A percentile compares a stretch with the other conserved stretches of the same genome.
These are phyloP conservation scores for Eupithecia vulgata DNA, from an alignment of 2,888 invertebrate genomes.

Conservation along the genomic window DNA sequence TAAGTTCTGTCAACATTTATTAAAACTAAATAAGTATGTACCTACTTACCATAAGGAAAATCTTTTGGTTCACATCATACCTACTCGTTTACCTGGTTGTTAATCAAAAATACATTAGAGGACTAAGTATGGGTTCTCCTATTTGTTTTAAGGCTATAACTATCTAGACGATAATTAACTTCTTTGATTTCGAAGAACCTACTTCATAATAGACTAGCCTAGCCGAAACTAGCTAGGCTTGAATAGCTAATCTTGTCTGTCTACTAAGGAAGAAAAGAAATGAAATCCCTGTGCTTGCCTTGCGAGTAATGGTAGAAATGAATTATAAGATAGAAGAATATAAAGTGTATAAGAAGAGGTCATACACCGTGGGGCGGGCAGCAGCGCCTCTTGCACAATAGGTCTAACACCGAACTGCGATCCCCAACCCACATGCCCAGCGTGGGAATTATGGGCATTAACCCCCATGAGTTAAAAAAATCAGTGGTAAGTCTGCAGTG, in stretches of 20 bases:
- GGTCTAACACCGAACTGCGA: too few species aligned
- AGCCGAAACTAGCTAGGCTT: too few species aligned
- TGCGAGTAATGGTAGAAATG: not conserved
- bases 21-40: not conserved
- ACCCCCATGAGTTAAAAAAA: too few species aligned
- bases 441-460: too few species aligned
- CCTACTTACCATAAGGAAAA: not conserved
- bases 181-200: not conserved
- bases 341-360: too few species aligned
- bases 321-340: not conserved
- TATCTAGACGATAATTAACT: not conserved
- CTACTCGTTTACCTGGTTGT: not conserved
- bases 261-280: not conserved
- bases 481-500: too few species aligned
- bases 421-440: too few species aligned
- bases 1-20: slow-evolving; percentile 30
- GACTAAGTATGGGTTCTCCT: not conserved
- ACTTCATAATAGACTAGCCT: not conserved
- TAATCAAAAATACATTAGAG: not conserved
- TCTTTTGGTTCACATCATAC: not conserved
- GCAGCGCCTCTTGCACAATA: too few species aligned
- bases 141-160: not conserved
- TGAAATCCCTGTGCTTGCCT: not conserved
- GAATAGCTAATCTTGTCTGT: too few species aligned
- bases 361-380: too few species aligned